phyloP scores from a whole-genome alignment of 2,888 invertebrate species.

The Oligia fasciuncula region DNA sequence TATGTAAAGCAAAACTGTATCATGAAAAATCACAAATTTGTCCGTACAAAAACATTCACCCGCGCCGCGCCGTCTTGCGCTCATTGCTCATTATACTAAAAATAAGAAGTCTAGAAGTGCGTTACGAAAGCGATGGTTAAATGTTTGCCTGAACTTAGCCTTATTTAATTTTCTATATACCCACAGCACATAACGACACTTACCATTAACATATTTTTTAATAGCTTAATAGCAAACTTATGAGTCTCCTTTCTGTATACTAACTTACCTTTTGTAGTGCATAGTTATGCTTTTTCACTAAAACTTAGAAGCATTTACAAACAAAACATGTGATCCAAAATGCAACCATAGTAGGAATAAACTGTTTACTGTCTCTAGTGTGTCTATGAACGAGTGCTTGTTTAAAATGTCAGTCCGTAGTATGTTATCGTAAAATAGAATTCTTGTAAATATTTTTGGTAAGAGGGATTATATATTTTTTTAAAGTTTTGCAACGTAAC shows the following conservation, averaged over 20 bases:
- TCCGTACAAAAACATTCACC: too few relatives aligned
- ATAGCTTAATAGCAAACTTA: not conserved
- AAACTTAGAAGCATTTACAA: not conserved
- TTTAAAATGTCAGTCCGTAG: not conserved
- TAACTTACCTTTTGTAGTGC: not conserved
- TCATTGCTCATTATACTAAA: too few relatives aligned
- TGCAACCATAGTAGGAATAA: not conserved
- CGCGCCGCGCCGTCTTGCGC: too few relatives aligned
- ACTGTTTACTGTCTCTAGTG: not conserved
- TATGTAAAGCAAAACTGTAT: too few relatives aligned
- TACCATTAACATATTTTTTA: not conserved
- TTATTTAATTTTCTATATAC: not conserved
- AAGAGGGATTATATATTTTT: not conserved
- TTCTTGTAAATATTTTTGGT: not conserved
- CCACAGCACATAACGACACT: not conserved
- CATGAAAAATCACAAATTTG: too few relatives aligned
- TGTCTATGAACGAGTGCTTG: not conserved
- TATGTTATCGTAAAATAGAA: not conserved
- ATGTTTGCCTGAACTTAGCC: not conserved
- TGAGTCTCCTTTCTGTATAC: not conserved
- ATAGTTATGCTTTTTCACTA: not conserved
- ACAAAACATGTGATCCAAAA: not conserved
- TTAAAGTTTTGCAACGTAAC: too few relatives aligned
- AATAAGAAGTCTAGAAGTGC: not conserved
- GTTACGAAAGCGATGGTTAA: not conserved